Percentiles rank a stretch among this genome's conserved stretches.
These are phyloP conservation scores for Sisyra terminalis DNA, from an alignment of 2,888 invertebrate species.

Conservation along the genomic window DNA sequence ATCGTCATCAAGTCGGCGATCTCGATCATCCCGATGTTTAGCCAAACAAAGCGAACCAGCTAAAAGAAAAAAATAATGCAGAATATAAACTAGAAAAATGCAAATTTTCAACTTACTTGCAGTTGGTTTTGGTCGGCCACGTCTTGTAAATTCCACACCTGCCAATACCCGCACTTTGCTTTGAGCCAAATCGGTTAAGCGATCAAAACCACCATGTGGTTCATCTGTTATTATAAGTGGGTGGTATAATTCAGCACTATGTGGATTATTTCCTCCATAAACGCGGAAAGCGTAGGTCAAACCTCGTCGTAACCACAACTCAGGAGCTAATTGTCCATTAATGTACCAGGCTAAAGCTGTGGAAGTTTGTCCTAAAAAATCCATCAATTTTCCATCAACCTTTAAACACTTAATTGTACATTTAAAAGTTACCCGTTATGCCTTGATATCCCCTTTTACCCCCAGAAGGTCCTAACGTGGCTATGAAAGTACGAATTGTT, in stretches of 20 bases:
- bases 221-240: slow-evolving; percentile 80
- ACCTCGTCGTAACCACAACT: slow-evolving; percentile 73
- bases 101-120: slow-evolving; percentile 32
- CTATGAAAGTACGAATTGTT: slow-evolving; percentile 58
- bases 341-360: slow-evolving; percentile 80
- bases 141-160: slow-evolving; percentile 66
- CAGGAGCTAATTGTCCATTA: slow-evolving; percentile 76
- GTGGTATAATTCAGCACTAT: slow-evolving; percentile 71
- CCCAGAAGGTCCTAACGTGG: slow-evolving; percentile 72
- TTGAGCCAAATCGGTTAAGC: slow-evolving; percentile 51
- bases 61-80: slow-evolving; percentile 18
- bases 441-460: slow-evolving; percentile 63
- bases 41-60: slow-evolving; percentile 70
- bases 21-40: slow-evolving; percentile 42
- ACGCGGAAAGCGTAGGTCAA: slow-evolving; percentile 69
- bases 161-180: slow-evolving; percentile 56
- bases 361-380: slow-evolving; percentile 42
- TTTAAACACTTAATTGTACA: neutral
- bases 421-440: slow-evolving; percentile 33
- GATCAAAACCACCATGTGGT: slow-evolving; percentile 66
- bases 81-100: neutral
- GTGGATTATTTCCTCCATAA: slow-evolving; percentile 76
- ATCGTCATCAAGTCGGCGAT: slow-evolving; percentile 63
- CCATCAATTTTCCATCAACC: neutral
- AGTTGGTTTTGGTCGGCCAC: slow-evolving; percentile 63